Percentiles rank a stretch among this genome's conserved stretches.
These are phyloP conservation scores for Alviniconcha strummeri DNA, from an alignment of 2,888 invertebrate genomes.

Conservation along the genomic window DNA sequence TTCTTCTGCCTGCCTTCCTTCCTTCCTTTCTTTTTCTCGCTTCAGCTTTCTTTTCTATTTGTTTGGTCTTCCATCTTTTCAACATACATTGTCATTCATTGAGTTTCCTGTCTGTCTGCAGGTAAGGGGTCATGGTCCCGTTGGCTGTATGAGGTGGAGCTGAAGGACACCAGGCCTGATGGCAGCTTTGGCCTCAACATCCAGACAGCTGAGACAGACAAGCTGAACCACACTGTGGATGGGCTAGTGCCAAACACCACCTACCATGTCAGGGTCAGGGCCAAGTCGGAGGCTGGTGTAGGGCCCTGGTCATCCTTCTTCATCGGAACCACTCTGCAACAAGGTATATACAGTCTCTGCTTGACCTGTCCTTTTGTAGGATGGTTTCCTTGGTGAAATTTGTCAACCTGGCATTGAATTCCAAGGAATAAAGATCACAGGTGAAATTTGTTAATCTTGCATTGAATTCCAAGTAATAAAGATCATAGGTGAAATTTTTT, in stretches of 20 bases:
- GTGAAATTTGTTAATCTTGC: neutral
- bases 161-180: conserved; percentile 56
- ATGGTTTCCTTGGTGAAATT: neutral
- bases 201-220: conserved; percentile 39
- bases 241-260: conserved; percentile 81
- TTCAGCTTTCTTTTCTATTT: too few species aligned
- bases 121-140: conserved; percentile 81
- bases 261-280: conserved; percentile 87
- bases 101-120: conserved; percentile 49
- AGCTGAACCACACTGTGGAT: conserved; percentile 47
- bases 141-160: conserved; percentile 86
- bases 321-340: conserved; percentile 78
- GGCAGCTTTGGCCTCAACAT: conserved; percentile 32
- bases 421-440: neutral
- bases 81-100: too few species aligned
- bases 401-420: neutral
- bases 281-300: conserved; percentile 83
- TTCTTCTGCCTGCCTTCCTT: too few species aligned
- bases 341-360: conserved; percentile 51
- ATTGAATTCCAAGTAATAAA: neutral
- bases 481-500: neutral
- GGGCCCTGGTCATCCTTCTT: conserved; percentile 88
- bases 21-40: too few species aligned
- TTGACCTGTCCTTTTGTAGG: neutral
- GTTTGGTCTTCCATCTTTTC: too few species aligned